phyloP scores from a whole-genome alignment of 2,888 invertebrate species.

The Hoplodrina blanda region DNA sequence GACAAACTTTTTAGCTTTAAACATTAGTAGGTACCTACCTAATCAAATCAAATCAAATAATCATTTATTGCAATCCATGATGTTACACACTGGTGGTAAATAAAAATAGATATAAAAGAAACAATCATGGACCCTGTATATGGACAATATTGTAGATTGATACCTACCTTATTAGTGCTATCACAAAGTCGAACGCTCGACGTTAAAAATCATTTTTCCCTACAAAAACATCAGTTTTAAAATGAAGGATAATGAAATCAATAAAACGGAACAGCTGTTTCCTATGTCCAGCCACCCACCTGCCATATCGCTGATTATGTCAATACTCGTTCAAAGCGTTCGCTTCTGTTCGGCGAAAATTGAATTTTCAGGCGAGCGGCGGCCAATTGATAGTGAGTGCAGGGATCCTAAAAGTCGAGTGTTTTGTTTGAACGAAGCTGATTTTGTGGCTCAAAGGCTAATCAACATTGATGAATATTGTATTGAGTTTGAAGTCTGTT shows the following conservation, averaged over 20 bases:
- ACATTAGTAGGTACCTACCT: no score
- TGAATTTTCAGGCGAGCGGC: slow-evolving; percentile 43
- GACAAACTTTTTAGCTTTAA: no score
- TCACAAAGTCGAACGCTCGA: no score
- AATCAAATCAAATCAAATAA: no score
- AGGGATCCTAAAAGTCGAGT: background rate
- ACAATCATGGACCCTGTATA: no score
- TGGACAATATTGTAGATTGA: no score
- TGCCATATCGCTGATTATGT: slow-evolving; percentile 34
- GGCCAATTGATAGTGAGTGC: slow-evolving; percentile 10
- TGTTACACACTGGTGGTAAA: no score
- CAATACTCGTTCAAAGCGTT: slow-evolving; percentile 47
- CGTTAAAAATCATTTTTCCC: no score
- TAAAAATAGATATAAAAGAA: no score
- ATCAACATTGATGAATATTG: background rate
- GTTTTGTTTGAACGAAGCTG: slow-evolving; percentile 4
- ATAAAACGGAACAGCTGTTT: slow-evolving; percentile 8
- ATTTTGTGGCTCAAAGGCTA: slow-evolving; percentile 2
- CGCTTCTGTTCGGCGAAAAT: slow-evolving; percentile 51
- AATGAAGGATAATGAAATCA: background rate
- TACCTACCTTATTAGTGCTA: no score
- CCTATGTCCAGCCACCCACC: slow-evolving; percentile 1
- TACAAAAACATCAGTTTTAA: background rate
- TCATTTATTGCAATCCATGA: no score
- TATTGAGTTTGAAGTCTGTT: background rate